Conservation (phyloP, 2,797 vertebrate genomes). For the Acanthurus tractus region DNA sequence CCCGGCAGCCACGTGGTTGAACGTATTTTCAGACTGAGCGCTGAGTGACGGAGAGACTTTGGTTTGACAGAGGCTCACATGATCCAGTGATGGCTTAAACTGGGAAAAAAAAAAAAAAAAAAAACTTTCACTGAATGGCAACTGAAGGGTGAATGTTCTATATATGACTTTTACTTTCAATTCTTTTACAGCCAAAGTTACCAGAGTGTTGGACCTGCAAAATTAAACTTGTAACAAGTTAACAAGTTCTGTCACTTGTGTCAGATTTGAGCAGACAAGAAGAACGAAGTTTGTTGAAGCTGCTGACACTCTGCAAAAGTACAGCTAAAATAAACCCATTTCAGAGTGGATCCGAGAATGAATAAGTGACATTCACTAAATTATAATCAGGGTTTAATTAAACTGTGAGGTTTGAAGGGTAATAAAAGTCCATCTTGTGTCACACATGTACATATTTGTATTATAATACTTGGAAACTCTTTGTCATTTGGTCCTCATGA, state of each 20-base stretch:
- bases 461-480: constrained; percentile 5
- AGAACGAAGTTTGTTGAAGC: neutral
- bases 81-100: constrained; percentile 55
- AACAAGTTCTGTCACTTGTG: neutral
- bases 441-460: neutral
- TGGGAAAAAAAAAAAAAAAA: constrained; percentile 67
- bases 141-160: neutral
- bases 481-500: neutral
- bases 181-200: neutral
- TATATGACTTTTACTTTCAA: constrained; percentile 1
- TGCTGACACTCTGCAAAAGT: neutral
- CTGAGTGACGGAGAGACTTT: constrained; percentile 38
- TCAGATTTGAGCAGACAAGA: neutral
- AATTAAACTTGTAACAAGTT: neutral
- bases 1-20: constrained; percentile 30
- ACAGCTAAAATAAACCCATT: constrained; percentile 4
- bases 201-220: neutral
- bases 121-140: constrained; percentile 7
- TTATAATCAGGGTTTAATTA: constrained; percentile 10
- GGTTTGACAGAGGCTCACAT: constrained; percentile 43
- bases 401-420: constrained; percentile 23
- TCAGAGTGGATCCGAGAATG: neutral
- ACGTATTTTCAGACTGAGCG: constrained; percentile 68
- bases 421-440: neutral
- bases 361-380: neutral